Evolutionary conservation across 2,888 invertebrate genomes (phyloP).

Genomic region (Leptura quadrifasciata): DNA sequence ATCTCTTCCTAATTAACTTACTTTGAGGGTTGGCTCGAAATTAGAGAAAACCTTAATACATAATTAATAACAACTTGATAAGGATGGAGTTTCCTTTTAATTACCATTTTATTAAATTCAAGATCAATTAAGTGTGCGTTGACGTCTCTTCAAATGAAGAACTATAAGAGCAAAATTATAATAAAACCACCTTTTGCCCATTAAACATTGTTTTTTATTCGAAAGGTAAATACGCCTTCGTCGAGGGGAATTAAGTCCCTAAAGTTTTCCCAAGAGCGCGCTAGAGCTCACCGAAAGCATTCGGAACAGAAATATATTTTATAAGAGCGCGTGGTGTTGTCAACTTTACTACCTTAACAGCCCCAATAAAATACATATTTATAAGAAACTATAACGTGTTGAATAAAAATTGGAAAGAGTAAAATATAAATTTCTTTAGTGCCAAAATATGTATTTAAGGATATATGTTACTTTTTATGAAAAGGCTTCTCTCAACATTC

Average conservation of each 20-base stretch:
- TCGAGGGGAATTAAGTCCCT: slow-evolving; percentile 21
- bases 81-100: too few species aligned
- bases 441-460: background rate
- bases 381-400: slow-evolving; percentile 4
- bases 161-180: background rate
- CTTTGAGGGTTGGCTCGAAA: too few species aligned
- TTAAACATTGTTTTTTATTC: background rate
- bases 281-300: background rate
- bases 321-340: background rate
- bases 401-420: background rate
- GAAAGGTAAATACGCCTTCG: slow-evolving; percentile 16
- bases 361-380: slow-evolving; percentile 18
- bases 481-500: too few species aligned
- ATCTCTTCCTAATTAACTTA: too few species aligned
- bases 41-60: too few species aligned
- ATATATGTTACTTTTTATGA: too few species aligned
- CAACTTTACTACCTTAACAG: slow-evolving; percentile 15
- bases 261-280: slow-evolving; percentile 14
- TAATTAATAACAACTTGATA: too few species aligned
- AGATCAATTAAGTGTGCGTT: too few species aligned
- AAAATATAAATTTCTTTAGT: background rate
- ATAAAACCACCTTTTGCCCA: background rate
- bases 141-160: background rate
- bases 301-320: background rate
- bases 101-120: too few species aligned